phyloP scores from a whole-genome alignment of 2,888 invertebrate genomes.

The Coleophora flavipennella region DNA sequence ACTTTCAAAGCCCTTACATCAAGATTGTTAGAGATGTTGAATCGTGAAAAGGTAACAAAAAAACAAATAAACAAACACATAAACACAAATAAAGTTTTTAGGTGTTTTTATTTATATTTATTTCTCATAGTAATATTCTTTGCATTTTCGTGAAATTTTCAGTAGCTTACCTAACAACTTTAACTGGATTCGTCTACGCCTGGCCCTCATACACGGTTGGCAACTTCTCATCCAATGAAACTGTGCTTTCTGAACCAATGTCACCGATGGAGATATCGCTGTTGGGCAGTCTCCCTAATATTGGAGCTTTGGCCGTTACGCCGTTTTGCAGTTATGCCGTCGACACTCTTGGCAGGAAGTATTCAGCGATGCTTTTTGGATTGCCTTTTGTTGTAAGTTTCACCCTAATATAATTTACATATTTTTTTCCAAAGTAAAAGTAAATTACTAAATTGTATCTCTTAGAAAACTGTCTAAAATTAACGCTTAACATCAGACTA shows the following conservation, averaged over 20 bases:
- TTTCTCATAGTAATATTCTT: no score
- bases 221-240: slow-evolving; percentile 45
- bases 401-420: neutral
- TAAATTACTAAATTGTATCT: neutral
- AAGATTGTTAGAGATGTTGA: no score
- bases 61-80: no score
- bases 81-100: no score
- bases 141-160: slow-evolving; percentile 15
- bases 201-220: slow-evolving; percentile 58
- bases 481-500: no score
- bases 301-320: slow-evolving; percentile 44
- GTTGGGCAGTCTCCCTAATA: slow-evolving; percentile 49
- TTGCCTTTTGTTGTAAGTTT: slow-evolving; percentile 52
- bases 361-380: slow-evolving; percentile 50
- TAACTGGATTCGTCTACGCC: slow-evolving; percentile 48
- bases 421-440: neutral
- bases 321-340: slow-evolving; percentile 48
- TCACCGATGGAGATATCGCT: slow-evolving; percentile 39
- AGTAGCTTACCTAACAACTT: slow-evolving; percentile 45
- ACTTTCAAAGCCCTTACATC: no score
- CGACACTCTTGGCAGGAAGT: slow-evolving; percentile 48
- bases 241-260: slow-evolving; percentile 44
- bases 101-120: no score
- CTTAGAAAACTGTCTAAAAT: neutral
- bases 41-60: no score